Base-by-base conservation (phyloP, 2,797 vertebrate species). In the Sebastolobus alascanus region DNA sequence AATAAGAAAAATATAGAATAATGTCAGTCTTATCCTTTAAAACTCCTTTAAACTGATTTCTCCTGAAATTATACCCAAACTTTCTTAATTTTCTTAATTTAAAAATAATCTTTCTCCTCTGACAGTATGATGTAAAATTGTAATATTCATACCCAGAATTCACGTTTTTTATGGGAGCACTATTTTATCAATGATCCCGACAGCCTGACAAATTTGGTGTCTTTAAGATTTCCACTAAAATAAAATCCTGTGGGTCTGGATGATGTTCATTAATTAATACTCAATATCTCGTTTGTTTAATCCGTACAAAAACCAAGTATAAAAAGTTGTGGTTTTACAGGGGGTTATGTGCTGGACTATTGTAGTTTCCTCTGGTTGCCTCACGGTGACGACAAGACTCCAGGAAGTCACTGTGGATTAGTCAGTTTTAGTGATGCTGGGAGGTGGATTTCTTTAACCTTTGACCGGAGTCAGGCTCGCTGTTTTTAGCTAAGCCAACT, bases 381-480 rank as follows among this genome's bases (percentile, higher is more conserved):
- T 63, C 43, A 52, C 18, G 46, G 46, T 52, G 46, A 52, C 46
- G 11, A 18, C 52, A 54, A 54, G 18, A 43, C 63, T 31, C 33
- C 3, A 31, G 31, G 46, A 55, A 43, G 40, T 68, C 54, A 18
- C 29, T 60, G 37, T 27, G 59, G 29, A 60, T 76, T 27, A 20
- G 55, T 37, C n/a, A 27, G n/a, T 50, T 27, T 52, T 38, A 14
- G 5, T 50, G 37, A 12, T 40, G n/a, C n/a, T 37, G 55, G 12
- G 4, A 59, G 10, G 13, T 50, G 58, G 58, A 61, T 25, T 59
- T 33, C n/a, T 54, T 58, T 61, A 61, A 56, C 52, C 73, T 67
- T 75, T 58, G 73, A 66, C 37, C 20, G 1, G 11, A 29, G 46
- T n/a, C 50, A 56, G 50, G 50, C 73, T 55, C 10, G 29, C 8